Evolutionary conservation across 2,888 invertebrate species (phyloP).

Genomic region (Philonicus albiceps): DNA sequence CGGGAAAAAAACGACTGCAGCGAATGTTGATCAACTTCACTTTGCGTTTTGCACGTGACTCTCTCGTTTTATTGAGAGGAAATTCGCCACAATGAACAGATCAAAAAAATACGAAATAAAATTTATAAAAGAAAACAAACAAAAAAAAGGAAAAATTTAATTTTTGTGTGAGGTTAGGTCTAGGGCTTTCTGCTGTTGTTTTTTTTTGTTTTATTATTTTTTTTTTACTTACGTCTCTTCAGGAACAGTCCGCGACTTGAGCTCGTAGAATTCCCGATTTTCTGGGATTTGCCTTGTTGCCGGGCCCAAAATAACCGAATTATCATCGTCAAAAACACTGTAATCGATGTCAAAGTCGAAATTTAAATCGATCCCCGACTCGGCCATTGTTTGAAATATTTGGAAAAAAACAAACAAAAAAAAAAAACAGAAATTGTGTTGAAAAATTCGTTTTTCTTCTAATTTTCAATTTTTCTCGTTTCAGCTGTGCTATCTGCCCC

Average conservation of each 20-base stretch:
- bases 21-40: too few species aligned
- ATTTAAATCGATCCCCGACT: conserved; percentile 72
- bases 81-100: too few species aligned
- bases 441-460: not conserved
- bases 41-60: too few species aligned
- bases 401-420: too few species aligned
- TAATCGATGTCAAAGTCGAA: conserved; percentile 68
- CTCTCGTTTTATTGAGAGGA: too few species aligned
- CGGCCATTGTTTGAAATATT: conserved; percentile 61
- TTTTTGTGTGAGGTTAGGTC: not conserved
- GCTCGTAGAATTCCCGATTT: conserved; percentile 70
- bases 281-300: conserved; percentile 63
- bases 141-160: not conserved
- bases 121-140: too few species aligned
- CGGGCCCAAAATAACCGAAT: conserved; percentile 65
- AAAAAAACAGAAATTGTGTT: too few species aligned
- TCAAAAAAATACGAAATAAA: too few species aligned
- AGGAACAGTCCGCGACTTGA: conserved; percentile 67
- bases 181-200: not conserved
- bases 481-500: not conserved
- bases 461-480: not conserved
- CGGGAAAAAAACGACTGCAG: too few species aligned
- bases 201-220: not conserved
- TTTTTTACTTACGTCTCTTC: conserved; percentile 67
- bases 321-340: conserved; percentile 64